A percentile compares a stretch with the other conserved stretches of the same genome.
Conservation (phyloP, 2,888 invertebrate genomes). For the Dusona sp. region DNA sequence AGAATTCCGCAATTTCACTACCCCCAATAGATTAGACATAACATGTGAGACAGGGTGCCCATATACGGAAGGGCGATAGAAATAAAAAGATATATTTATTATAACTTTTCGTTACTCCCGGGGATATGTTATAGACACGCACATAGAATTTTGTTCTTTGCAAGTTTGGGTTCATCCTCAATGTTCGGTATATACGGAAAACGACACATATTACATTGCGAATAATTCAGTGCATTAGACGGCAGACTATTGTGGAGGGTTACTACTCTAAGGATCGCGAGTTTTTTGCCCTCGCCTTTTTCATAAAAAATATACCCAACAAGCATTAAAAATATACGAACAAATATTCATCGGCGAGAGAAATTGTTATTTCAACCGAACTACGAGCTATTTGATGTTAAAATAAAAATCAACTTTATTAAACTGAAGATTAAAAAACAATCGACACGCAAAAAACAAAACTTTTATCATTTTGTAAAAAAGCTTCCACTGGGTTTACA, state of each 20-base stretch:
- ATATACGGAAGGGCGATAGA: no score
- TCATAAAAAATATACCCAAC: no score
- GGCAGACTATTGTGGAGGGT: constrained; percentile 29
- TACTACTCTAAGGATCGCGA: constrained; percentile 16
- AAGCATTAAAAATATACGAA: neutral
- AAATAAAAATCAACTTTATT: constrained; percentile 69
- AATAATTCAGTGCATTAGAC: constrained; percentile 44
- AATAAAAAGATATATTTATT: no score
- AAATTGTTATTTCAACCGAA: no score
- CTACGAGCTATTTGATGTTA: constrained; percentile 68
- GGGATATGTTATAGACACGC: no score
- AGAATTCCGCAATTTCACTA: no score
- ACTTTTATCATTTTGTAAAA: neutral
- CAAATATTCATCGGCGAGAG: no score
- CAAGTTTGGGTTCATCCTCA: neutral
- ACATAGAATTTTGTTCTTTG: neutral
- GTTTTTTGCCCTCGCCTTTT: constrained; percentile 19
- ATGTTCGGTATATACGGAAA: neutral
- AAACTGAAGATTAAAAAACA: neutral
- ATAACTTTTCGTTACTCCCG: no score
- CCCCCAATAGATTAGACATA: no score
- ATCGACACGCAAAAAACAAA: neutral
- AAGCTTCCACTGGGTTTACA: neutral
- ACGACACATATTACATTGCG: constrained; percentile 39
- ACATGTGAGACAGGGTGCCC: no score